Evolutionary conservation across 2,797 vertebrate species (phyloP).

Genomic region (Hyperoplus immaculatus): DNA sequence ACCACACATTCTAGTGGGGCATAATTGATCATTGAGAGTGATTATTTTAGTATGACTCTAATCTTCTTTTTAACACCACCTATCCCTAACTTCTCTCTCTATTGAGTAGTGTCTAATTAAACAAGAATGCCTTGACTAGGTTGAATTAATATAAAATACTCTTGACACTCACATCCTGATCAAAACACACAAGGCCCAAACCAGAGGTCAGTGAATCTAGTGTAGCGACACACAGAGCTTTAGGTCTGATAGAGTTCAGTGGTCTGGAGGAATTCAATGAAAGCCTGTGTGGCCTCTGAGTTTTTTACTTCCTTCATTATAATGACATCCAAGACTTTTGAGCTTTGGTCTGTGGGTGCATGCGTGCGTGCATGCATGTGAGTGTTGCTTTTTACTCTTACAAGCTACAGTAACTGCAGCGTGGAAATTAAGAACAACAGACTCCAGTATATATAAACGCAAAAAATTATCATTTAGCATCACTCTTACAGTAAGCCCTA

Average conservation of each 20-base stretch:
- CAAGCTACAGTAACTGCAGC: background rate
- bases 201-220: conserved; percentile 20
- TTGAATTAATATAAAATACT: conserved; percentile 17
- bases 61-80: background rate
- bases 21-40: too few species aligned
- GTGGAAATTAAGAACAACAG: background rate
- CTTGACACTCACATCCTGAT: conserved; percentile 28
- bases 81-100: background rate
- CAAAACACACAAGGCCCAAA: conserved; percentile 12
- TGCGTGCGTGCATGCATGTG: background rate
- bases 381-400: background rate
- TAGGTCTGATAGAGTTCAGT: conserved; percentile 50
- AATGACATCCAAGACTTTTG: background rate
- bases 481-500: background rate
- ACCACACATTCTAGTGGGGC: too few species aligned
- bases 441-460: background rate
- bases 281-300: background rate
- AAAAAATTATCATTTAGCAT: background rate
- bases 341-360: background rate
- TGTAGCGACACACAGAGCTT: conserved; percentile 32
- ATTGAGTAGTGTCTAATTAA: conserved; percentile 14
- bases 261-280: conserved; percentile 43
- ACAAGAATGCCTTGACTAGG: conserved; percentile 17
- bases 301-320: background rate
- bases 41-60: background rate